Evolutionary conservation across 2,888 invertebrate species (phyloP).

Genomic region (Sabellastarte sp.): DNA sequence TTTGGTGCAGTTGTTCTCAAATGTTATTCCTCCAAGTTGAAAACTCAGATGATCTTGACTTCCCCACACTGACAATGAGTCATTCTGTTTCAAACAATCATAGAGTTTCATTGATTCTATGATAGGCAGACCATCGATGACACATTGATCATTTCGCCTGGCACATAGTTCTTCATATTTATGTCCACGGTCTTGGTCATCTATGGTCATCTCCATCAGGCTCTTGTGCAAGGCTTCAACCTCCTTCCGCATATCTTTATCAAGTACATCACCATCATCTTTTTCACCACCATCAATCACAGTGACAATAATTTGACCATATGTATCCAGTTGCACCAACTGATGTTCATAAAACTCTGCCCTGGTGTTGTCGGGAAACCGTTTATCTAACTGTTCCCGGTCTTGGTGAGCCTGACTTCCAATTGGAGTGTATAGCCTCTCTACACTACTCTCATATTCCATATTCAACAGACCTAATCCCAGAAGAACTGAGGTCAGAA

Average conservation of each 20-base stretch:
- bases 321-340: slow-evolving; percentile 9
- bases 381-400: slow-evolving; percentile 7
- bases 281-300: neutral
- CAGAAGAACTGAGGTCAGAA: slow-evolving; percentile 25
- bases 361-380: slow-evolving; percentile 16
- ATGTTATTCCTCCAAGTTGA: neutral
- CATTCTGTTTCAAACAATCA: neutral
- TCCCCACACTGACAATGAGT: neutral
- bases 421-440: slow-evolving; percentile 35
- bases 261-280: neutral
- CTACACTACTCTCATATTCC: slow-evolving; percentile 29
- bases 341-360: slow-evolving; percentile 14
- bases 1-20: slow-evolving; percentile 3
- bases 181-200: slow-evolving; percentile 4
- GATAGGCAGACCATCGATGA: neutral
- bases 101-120: neutral
- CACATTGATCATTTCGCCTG: neutral
- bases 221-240: neutral
- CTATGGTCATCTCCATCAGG: slow-evolving; percentile 5
- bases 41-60: neutral
- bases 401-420: slow-evolving; percentile 36
- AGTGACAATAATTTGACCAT: slow-evolving; percentile 9
- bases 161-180: neutral
- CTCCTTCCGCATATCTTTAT: no score
- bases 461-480: slow-evolving; percentile 25